Evolutionary conservation across 1,140 invertebrate species (phyloP).

Genomic region (Leptonema lineaticorne): DNA sequence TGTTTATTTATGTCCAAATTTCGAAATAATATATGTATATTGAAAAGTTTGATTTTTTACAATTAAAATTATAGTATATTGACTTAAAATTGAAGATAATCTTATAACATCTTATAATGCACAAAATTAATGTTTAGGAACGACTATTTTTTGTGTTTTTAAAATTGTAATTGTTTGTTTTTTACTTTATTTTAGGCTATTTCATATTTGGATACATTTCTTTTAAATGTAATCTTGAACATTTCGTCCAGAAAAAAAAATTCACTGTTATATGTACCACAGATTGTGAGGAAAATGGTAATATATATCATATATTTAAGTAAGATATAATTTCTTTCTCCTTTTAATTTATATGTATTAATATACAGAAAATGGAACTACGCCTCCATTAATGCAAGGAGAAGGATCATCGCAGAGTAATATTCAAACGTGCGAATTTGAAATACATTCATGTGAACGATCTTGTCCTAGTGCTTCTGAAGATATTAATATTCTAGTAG

Average conservation of each 20-base stretch:
- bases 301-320: background rate
- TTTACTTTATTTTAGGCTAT: conserved; percentile 28
- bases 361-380: conserved; percentile 28
- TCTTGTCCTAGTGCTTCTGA: background rate
- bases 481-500: background rate
- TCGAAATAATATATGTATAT: too few relatives aligned
- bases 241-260: conserved; percentile 3
- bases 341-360: background rate
- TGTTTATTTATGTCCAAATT: too few relatives aligned
- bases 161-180: too few relatives aligned
- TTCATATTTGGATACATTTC: conserved; percentile 35
- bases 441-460: background rate
- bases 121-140: too few relatives aligned
- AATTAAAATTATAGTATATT: too few relatives aligned
- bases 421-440: conserved; percentile 24
- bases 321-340: background rate
- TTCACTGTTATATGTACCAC: conserved; percentile 18
- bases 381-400: conserved; percentile 27
- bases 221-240: conserved; percentile 18
- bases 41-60: conserved; percentile 49
- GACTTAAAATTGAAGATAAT: too few relatives aligned
- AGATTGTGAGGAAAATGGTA: conserved; percentile 33
- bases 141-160: too few relatives aligned
- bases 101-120: background rate
- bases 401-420: conserved; percentile 24